A percentile compares a stretch with the other conserved stretches of the same genome.
phyloP scores from a whole-genome alignment of 2,797 vertebrate genomes.

The Sebastes dallii region DNA sequence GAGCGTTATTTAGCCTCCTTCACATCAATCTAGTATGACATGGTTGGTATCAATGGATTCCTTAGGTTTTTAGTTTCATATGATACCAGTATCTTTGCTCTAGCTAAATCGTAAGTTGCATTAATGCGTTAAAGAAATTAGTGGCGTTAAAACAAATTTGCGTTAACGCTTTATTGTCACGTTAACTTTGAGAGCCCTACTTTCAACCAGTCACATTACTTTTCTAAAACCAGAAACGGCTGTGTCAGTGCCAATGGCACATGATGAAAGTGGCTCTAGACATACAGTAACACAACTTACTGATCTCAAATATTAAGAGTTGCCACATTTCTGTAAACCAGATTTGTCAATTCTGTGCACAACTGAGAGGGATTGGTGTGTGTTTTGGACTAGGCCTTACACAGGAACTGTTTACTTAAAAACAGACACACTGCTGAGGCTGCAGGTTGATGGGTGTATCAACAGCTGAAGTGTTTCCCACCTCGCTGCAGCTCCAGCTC shows the following conservation, averaged over 20 bases:
- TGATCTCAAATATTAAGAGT: background rate
- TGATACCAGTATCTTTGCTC: too few species aligned
- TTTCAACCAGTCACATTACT: slow-evolving; percentile 5
- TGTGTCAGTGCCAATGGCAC: background rate
- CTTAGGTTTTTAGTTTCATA: too few species aligned
- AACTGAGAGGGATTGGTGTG: slow-evolving; percentile 3
- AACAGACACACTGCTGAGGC: slow-evolving; percentile 42
- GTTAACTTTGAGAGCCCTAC: too few species aligned
- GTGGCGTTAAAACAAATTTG: too few species aligned
- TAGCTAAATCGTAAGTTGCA: too few species aligned
- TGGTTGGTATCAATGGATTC: too few species aligned
- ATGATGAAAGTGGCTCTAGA: background rate
- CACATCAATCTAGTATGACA: too few species aligned
- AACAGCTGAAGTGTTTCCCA: slow-evolving; percentile 67
- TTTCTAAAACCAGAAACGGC: slow-evolving; percentile 21
- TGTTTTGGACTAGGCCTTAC: slow-evolving; percentile 28
- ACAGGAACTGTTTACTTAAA: slow-evolving; percentile 59
- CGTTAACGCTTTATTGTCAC: too few species aligned
- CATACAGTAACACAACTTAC: background rate
- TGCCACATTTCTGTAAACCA: background rate
- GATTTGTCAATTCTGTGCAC: background rate
- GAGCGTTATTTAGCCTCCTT: too few species aligned
- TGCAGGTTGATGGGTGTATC: slow-evolving; percentile 52
- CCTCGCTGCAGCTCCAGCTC: slow-evolving; percentile 39
- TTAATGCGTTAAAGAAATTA: too few species aligned